Evolutionary conservation across 2,797 vertebrate genomes (phyloP), one percentile per base, ranked within the genome.

Genomic region (Sternarchorhynchus goeldii): DNA sequence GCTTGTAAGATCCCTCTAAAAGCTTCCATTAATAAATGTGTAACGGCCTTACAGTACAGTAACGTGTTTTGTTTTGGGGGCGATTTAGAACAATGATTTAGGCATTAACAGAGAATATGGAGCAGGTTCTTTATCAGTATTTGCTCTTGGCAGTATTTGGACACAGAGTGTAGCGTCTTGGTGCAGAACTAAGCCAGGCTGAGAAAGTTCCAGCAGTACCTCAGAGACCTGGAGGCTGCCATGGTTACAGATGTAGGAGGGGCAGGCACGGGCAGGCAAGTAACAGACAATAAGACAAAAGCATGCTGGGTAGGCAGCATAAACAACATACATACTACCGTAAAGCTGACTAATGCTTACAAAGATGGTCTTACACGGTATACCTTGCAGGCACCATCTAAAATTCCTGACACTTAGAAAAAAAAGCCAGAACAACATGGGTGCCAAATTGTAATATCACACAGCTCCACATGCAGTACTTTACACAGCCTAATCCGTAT

Each of bases 171-270:
- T 34, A 20, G 56, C 55, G 73, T 69, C 4, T 16, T 20, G 73
- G 39, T 66, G 86, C 87, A 3, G 90, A 91, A 91, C 87, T 87
- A 89, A 87, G 87, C 77, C 69, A 2, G 60, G 6, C 31, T 10
- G 79, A 88, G 84, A 85, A 87, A 73, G 86, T 80, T 82, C 73
- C 88, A 79, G 60, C 64, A 81, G 90, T 92, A 94, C 93, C 92
- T 93, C 85, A 83, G 85, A 76, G 84, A 71, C 60, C 84, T 18
- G 68, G 88, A 18, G 81, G 87, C 87, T 83, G 87, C 39, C 78
- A 82, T 57, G 86, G 88, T 87, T 85, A 89, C 45, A 88, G 87
- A 83, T 0, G 85, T 58, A 85, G 85, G 82, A 82, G 82, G 80
- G 87, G 87, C 88, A 87, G 88, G 84, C 85, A 89, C 86, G 90